These are phyloP conservation scores for Stichodactyla helianthus DNA, from an alignment of 64 coral and sea anemone genomes.

Conservation along the genomic window DNA sequence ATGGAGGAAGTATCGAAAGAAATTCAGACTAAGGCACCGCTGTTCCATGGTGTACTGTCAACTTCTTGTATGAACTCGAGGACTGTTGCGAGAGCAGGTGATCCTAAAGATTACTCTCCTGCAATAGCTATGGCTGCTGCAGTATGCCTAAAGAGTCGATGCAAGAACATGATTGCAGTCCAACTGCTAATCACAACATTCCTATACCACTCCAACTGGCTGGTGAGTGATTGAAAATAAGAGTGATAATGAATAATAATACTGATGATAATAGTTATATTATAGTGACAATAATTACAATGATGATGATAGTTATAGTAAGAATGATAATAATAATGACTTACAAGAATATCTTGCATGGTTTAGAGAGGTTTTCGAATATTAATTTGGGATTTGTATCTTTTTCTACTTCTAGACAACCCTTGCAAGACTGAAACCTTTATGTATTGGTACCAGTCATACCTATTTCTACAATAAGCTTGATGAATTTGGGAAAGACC, in stretches of 20 bases:
- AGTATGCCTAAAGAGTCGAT: conserved; percentile 47
- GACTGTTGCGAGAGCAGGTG: neutral
- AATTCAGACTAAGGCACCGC: conserved; percentile 42
- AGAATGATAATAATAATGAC: too few relatives aligned
- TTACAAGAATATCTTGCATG: too few relatives aligned
- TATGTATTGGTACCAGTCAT: conserved; percentile 34
- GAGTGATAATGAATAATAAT: too few relatives aligned
- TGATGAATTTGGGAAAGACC: conserved; percentile 76
- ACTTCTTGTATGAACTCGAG: conserved; percentile 18
- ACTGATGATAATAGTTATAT: too few relatives aligned
- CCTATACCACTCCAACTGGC: conserved; percentile 65
- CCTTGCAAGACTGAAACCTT: conserved; percentile 43
- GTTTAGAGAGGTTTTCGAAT: too few relatives aligned
- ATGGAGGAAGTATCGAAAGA: conserved; percentile 44
- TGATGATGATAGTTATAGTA: too few relatives aligned
- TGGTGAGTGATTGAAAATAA: conserved; percentile 27
- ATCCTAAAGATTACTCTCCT: neutral
- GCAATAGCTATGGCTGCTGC: conserved; percentile 55
- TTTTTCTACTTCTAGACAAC: conserved; percentile 18
- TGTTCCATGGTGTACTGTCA: conserved; percentile 45
- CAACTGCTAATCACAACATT: conserved; percentile 60
- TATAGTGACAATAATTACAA: too few relatives aligned
- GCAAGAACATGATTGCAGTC: conserved; percentile 55
- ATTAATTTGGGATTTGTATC: too few relatives aligned
- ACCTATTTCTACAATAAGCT: conserved; percentile 64